Base-by-base conservation (phyloP, 2,888 invertebrate species). In the Apotomis capreana region DNA sequence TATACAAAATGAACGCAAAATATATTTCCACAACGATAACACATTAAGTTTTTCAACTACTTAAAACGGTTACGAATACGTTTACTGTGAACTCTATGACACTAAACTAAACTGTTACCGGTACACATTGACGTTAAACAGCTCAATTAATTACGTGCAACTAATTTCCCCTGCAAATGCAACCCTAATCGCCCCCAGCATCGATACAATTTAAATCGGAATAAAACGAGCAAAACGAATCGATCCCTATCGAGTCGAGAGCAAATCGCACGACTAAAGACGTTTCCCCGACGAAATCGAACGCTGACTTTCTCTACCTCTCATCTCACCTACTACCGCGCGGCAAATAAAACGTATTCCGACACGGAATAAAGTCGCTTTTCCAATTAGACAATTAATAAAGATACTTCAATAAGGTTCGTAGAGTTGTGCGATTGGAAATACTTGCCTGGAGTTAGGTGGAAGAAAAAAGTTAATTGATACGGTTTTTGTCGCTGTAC, bases 171-270 rank as follows among this genome's bases (percentile, higher is more conserved):
- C 79, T 80, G 79, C 80, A 81, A 84, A 81, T 81, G 80, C 83
- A 89, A 85, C 89, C 85, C 87, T 90, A 91, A 91, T 91, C 91
- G 91, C 85, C 83, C 80, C 83, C 79, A 87, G 87, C 86, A 88
- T 89, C 89, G 89, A 89, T 91, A 92, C 91, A 91, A 89, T 92
- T 92, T 89, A 89, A 90, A 91, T 90, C 87, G 84, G 83, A 87
- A 88, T 83, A 89, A 91, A 91, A 89, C 88, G 89, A 90, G 88
- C 87, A 88, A 86, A 84, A 80, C 88, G 85, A 91, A 91, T 92
- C 87, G 86, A 90, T 91, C 87, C 89, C 87, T 82, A 86, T 89
- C 89, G 88, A 84, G 88, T 89, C 89, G 87, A 87, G 90, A 90
- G 89, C 89, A 90, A 91, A 92, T 91, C 91, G 88, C 83, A 88